Conservation (phyloP, 2,888 invertebrate species). For the Reticulitermes lucifugus region DNA sequence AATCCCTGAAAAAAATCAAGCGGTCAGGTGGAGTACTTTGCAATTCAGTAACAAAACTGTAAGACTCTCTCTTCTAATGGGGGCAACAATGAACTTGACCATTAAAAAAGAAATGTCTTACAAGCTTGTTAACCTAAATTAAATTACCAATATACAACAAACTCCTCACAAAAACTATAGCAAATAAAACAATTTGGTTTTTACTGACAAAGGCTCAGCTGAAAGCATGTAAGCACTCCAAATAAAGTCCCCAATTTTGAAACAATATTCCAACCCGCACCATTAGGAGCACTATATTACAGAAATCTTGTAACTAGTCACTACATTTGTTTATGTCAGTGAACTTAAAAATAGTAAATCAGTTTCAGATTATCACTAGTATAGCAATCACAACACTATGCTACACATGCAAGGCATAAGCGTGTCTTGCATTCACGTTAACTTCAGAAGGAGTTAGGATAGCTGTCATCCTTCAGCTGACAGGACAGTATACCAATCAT, state of each 20-base stretch:
- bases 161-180: slow-evolving; percentile 23
- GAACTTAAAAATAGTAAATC: slow-evolving; percentile 1
- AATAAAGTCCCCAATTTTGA: slow-evolving; percentile 33
- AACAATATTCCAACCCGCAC: slow-evolving; percentile 27
- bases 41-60: slow-evolving; percentile 37
- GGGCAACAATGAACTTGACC: not conserved
- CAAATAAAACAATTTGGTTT: slow-evolving; percentile 24
- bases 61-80: slow-evolving; percentile 20
- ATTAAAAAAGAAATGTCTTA: slow-evolving; percentile 26
- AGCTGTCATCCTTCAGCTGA: slow-evolving; percentile 24
- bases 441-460: slow-evolving; percentile 39
- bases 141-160: slow-evolving; percentile 34
- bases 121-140: slow-evolving; percentile 39
- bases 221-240: slow-evolving; percentile 36
- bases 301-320: slow-evolving; percentile 3
- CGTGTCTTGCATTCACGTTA: slow-evolving; percentile 40
- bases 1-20: slow-evolving; percentile 52
- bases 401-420: slow-evolving; percentile 41
- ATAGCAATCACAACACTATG: slow-evolving; percentile 32
- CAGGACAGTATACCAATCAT: slow-evolving; percentile 28
- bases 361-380: slow-evolving; percentile 18
- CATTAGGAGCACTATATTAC: not conserved
- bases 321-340: not conserved
- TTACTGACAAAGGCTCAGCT: slow-evolving; percentile 25
- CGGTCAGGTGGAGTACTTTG: slow-evolving; percentile 42